Conservation (phyloP, 2,797 vertebrate species). For the Typhlichthys eigenmanni region DNA sequence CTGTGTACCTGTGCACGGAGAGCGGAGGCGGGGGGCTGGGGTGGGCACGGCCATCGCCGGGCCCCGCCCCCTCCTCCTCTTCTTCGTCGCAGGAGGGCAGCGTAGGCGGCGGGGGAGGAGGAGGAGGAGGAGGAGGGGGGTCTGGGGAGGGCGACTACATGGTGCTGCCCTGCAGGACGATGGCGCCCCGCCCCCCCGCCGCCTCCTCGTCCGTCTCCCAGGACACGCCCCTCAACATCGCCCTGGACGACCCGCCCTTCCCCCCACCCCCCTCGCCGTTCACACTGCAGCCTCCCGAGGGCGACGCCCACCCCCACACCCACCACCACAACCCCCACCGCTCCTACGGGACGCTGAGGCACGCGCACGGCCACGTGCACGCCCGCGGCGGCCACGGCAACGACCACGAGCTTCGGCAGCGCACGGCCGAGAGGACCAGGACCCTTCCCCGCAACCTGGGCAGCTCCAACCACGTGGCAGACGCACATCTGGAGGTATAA, state of each 20-base stretch:
- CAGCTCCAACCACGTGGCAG: conserved; percentile 79
- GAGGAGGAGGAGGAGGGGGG: conserved; percentile 54
- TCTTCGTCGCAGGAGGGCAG: conserved; percentile 70
- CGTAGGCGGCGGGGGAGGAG: conserved; percentile 61
- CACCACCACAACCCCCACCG: conserved; percentile 84
- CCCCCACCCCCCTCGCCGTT: conserved; percentile 80
- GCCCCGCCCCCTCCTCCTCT: conserved; percentile 54
- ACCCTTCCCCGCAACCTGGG: conserved; percentile 97
- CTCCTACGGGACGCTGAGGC: conserved; percentile 90
- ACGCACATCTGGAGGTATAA: conserved; percentile 81
- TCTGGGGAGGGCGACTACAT: conserved; percentile 94
- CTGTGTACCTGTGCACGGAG: conserved; percentile 94
- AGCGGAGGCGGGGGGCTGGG: conserved; percentile 79
- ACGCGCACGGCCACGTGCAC: conserved; percentile 75
- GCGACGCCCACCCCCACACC: conserved; percentile 85
- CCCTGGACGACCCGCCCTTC: conserved; percentile 85
- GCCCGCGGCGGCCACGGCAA: conserved; percentile 73
- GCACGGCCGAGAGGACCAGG: conserved; percentile 90
- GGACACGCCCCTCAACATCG: conserved; percentile 79
- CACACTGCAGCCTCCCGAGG: conserved; percentile 81
- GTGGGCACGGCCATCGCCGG: conserved; percentile 84
- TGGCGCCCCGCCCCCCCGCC: conserved; percentile 88
- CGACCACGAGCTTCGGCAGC: conserved; percentile 84
- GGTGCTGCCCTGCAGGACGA: conserved; percentile 92
- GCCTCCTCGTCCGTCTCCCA: conserved; percentile 79